Evolutionary conservation across 2,888 invertebrate species (phyloP).

Genomic region (Frankliniella fusca): DNA sequence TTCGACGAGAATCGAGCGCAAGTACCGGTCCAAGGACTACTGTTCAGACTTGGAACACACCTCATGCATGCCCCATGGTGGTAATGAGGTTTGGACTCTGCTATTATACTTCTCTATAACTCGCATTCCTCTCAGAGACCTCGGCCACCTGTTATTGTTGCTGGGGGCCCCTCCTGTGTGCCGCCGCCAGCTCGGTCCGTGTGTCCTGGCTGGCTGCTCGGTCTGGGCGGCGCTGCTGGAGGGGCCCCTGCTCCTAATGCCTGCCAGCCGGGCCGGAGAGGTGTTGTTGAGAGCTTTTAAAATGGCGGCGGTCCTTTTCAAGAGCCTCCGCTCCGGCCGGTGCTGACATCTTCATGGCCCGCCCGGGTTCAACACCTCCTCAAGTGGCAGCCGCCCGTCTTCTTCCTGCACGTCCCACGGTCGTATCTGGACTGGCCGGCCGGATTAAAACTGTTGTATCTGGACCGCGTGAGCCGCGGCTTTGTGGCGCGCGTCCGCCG

Average conservation of each 20-base stretch:
- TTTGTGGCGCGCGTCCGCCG: no score
- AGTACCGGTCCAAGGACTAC: no score
- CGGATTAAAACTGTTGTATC: no score
- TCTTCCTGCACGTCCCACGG: neutral
- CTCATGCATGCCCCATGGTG: no score
- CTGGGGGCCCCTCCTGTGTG: neutral
- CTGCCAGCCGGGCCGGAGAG: neutral
- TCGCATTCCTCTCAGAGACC: neutral
- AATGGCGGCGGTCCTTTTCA: constrained; percentile 23
- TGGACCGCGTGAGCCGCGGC: no score
- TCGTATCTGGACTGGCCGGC: neutral
- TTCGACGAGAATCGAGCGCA: no score
- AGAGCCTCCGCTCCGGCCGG: neutral
- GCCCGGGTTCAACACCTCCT: constrained; percentile 19
- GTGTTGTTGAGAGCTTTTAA: constrained; percentile 26
- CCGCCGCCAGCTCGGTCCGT: constrained; percentile 40
- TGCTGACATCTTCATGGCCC: constrained; percentile 38
- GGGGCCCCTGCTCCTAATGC: constrained; percentile 44
- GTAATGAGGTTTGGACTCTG: no score
- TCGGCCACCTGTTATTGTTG: constrained; percentile 11
- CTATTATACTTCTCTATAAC: no score
- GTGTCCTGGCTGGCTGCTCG: constrained; percentile 37
- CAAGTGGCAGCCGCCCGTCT: neutral
- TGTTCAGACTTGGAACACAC: no score
- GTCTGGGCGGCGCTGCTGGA: constrained; percentile 44